Percentiles rank a stretch among this genome's conserved stretches.
Evolutionary conservation across 2,113 vertebrate genomes (phyloP).

Genomic region (Carlito syrichta): DNA sequence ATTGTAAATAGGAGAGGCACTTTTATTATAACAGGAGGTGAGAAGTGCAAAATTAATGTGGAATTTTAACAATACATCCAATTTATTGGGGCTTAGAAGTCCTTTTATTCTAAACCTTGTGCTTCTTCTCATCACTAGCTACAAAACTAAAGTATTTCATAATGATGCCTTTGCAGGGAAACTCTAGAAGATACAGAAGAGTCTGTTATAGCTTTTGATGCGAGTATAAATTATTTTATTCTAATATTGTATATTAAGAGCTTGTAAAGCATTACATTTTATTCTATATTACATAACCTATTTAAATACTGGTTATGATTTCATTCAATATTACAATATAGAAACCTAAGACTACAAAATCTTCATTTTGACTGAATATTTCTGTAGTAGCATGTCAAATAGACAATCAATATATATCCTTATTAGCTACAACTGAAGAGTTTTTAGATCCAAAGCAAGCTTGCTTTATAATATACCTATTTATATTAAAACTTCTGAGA

Average conservation of each 20-base stretch:
- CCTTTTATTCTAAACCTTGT: background rate
- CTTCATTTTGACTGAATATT: background rate
- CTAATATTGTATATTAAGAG: background rate
- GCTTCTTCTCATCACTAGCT: background rate
- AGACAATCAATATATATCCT: background rate
- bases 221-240: background rate
- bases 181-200: background rate
- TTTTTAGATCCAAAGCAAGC: slow-evolving; percentile 62
- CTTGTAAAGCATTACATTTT: background rate
- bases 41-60: background rate
- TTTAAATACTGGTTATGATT: background rate
- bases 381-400: background rate
- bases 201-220: background rate
- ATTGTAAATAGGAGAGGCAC: background rate
- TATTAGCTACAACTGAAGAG: background rate
- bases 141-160: background rate
- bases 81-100: background rate
- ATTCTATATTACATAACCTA: background rate
- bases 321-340: background rate
- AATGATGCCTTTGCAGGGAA: background rate
- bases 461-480: slow-evolving; percentile 64
- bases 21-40: background rate
- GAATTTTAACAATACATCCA: background rate
- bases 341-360: background rate
- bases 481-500: slow-evolving; percentile 72